These are phyloP conservation scores for Otolemur crassicaudatus DNA, from an alignment of 2,797 vertebrate genomes.

Conservation along the genomic window DNA sequence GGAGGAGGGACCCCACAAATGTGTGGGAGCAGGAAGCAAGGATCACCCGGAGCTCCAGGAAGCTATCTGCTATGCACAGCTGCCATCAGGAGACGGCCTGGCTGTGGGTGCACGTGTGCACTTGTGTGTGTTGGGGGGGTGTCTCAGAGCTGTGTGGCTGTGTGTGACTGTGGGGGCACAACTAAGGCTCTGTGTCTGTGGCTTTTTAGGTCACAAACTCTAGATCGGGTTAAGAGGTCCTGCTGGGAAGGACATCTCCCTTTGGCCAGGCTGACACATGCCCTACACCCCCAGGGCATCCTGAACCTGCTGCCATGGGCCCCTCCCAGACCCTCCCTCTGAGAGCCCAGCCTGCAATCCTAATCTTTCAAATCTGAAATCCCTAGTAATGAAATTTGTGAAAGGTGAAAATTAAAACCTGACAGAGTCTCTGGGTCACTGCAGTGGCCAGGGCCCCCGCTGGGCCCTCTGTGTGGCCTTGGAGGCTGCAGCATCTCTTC, in stretches of 20 bases:
- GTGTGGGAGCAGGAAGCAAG: fast-evolving
- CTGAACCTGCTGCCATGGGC: fast-evolving
- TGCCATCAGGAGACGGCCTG: background rate
- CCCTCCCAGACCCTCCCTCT: background rate
- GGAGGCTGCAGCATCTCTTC: fast-evolving
- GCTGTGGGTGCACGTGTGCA: background rate
- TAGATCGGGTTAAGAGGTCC: background rate
- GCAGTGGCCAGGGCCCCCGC: background rate
- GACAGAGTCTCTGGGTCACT: background rate
- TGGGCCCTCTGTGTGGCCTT: fast-evolving
- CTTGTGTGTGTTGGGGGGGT: background rate
- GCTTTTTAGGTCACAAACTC: background rate
- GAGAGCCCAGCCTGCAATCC: background rate
- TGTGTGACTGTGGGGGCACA: background rate
- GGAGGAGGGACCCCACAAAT: fast-evolving
- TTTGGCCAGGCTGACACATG: background rate
- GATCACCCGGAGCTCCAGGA: background rate
- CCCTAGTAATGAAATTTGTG: constrained; percentile 19
- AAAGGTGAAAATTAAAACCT: constrained; percentile 43
- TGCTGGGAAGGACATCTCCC: background rate
- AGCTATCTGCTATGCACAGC: fast-evolving
- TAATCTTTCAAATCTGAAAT: background rate
- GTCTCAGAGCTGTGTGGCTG: background rate
- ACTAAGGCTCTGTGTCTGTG: fast-evolving
- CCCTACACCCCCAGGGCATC: too few relatives aligned